Evolutionary conservation across 2,888 invertebrate genomes (phyloP), one percentile per base, ranked within the genome.

Genomic region (Cephus pulcher): DNA sequence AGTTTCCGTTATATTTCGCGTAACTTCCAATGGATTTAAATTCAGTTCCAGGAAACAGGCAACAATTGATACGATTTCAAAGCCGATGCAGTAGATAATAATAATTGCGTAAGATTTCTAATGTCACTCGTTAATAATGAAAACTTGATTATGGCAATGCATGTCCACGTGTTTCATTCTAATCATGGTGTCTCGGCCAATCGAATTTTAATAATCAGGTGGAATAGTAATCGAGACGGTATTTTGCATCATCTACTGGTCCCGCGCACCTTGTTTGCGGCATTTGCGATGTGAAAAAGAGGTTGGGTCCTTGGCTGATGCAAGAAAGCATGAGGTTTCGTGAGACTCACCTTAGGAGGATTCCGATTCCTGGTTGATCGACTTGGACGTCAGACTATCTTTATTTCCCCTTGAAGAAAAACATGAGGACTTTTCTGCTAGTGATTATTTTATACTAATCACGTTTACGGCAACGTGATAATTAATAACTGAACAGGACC

Each of bases 191-290:
- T 71, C 33, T 33, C 71, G 12, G 11, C 71, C 12, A 71, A 71
- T 71, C 71, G 33, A 32, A 71, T 71, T 71, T 71, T n/a, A 71
- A 71, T 71, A 71, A 71, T 71, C 71, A 4, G 71, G 32, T 71
- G 78, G 74, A 73, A 82, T 82, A 73, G 86, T 87, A 89, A 90
- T 90, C 86, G 75, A 74, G 85, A 85, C 82, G 83, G 82, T 79
- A 86, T 86, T 90, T 91, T 91, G 87, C 91, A 83, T 91, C 91
- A 91, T 90, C 85, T 89, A 90, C 90, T 89, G 89, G 90, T 91
- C 89, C 86, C 74, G 80, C 87, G 81, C 87, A 88, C 88, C 88
- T 86, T 88, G 88, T 84, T 85, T 84, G 79, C 85, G 84, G 84
- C 82, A 89, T 87, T 86, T 86, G 80, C 81, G 82, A 83, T 81